Evolutionary conservation across 2,797 vertebrate species (phyloP).

Genomic region (Fistularia commersonii): DNA sequence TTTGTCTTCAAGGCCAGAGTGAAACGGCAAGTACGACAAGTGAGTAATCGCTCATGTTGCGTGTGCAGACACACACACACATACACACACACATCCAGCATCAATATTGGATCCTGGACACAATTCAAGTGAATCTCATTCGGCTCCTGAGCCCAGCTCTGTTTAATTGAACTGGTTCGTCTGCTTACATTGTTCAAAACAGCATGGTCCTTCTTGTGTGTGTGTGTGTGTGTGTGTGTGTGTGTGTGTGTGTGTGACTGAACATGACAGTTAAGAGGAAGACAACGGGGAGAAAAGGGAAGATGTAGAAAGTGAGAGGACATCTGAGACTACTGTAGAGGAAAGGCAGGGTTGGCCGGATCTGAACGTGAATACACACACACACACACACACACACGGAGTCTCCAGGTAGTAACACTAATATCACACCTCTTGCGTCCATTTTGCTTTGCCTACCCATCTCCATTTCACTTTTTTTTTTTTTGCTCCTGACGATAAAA

Average conservation of each 20-base stretch:
- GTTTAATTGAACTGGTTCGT: conserved; percentile 17
- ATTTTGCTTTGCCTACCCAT: too few relatives aligned
- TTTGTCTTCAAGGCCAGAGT: too few relatives aligned
- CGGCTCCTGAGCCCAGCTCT: too few relatives aligned
- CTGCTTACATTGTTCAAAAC: conserved; percentile 5
- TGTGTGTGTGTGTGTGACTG: too few relatives aligned
- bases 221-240: too few relatives aligned
- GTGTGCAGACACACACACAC: conserved; percentile 6
- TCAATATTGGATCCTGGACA: conserved; percentile 7
- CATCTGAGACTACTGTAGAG: too few relatives aligned
- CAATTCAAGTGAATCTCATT: conserved; percentile 27
- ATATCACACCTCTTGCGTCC: too few relatives aligned
- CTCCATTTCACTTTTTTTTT: too few relatives aligned
- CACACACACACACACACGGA: conserved; percentile 9
- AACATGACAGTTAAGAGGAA: conserved; percentile 1
- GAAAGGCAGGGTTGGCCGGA: not conserved
- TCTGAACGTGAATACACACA: not conserved
- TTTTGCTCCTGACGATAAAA: too few relatives aligned
- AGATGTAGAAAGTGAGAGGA: not conserved
- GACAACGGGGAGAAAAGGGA: not conserved
- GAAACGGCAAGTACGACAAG: too few relatives aligned
- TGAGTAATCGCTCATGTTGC: too few relatives aligned
- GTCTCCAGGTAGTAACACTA: too few relatives aligned
- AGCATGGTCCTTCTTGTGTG: conserved; percentile 11
- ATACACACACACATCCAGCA: conserved; percentile 1